Percentiles rank a stretch among this genome's conserved stretches.
These are phyloP conservation scores for Choristoneura fumiferana DNA, from an alignment of 1,140 invertebrate genomes.

Conservation along the genomic window DNA sequence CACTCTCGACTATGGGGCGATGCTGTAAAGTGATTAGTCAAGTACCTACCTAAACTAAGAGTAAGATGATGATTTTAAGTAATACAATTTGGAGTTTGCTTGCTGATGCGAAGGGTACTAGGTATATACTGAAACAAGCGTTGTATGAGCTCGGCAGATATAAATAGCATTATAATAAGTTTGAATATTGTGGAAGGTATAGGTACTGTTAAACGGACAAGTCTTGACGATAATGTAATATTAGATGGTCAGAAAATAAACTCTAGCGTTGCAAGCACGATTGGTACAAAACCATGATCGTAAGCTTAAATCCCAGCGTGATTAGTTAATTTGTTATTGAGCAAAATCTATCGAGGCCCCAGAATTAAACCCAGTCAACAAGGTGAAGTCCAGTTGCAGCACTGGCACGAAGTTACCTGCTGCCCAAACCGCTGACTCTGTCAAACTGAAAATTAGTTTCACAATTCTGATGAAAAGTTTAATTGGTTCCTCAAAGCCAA, in stretches of 20 bases:
- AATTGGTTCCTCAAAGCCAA: slow-evolving; percentile 72
- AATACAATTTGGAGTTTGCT: not conserved
- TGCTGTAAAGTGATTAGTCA: not conserved
- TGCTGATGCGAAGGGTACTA: no score
- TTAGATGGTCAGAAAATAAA: no score
- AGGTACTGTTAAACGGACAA: no score
- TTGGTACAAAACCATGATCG: no score
- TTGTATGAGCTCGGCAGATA: no score
- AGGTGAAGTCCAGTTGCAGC: slow-evolving; percentile 33
- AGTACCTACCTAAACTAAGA: not conserved
- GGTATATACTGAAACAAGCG: no score
- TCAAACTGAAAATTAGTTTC: slow-evolving; percentile 75
- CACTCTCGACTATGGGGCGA: not conserved
- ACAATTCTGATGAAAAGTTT: slow-evolving; percentile 73
- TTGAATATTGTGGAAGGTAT: no score
- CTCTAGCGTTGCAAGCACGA: no score
- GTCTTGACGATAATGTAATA: no score
- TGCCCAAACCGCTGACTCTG: slow-evolving; percentile 59
- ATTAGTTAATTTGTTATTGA: no score
- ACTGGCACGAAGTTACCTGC: slow-evolving; percentile 52
- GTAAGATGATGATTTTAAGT: slow-evolving; percentile 2
- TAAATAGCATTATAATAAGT: no score
- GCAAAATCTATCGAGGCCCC: slow-evolving; percentile 1
- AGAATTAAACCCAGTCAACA: slow-evolving; percentile 41
- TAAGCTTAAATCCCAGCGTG: no score